A percentile compares a stretch with the other conserved stretches of the same genome.
These are phyloP conservation scores for Samia ricini DNA, from an alignment of 1,140 invertebrate genomes.

Conservation along the genomic window DNA sequence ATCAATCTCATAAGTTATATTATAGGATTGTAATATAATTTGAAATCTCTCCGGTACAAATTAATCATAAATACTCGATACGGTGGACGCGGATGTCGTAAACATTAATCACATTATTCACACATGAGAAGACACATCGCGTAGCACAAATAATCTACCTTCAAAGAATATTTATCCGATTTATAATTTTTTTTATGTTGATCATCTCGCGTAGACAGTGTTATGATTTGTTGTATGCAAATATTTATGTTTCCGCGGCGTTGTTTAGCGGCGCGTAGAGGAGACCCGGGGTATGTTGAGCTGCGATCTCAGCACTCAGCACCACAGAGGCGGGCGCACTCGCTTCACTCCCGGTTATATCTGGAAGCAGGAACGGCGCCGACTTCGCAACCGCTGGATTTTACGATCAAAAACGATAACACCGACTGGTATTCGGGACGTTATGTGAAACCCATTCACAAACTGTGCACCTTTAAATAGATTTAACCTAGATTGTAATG, in stretches of 20 bases:
- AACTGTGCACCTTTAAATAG: slow-evolving; percentile 7
- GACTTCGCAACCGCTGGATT: slow-evolving; percentile 17
- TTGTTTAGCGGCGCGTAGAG: not conserved
- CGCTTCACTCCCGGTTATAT: slow-evolving; percentile 14
- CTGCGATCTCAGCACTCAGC: too few species aligned
- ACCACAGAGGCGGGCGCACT: not conserved
- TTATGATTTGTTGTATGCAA: slow-evolving; percentile 9
- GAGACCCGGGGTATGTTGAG: too few species aligned
- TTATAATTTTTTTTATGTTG: not conserved
- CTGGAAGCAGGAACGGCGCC: slow-evolving; percentile 8
- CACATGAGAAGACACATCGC: not conserved
- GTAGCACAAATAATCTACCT: not conserved
- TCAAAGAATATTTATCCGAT: not conserved
- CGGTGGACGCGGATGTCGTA: not conserved
- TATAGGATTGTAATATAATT: not conserved
- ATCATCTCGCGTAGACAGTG: not conserved
- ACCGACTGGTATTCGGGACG: not conserved
- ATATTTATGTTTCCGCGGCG: slow-evolving; percentile 3
- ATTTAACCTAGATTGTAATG: slow-evolving; percentile 7
- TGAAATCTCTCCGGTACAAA: not conserved
- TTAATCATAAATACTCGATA: not conserved
- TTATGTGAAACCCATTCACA: slow-evolving; percentile 8
- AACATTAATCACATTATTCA: not conserved
- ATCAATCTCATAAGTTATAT: not conserved
- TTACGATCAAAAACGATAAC: slow-evolving; percentile 27